phyloP scores from a whole-genome alignment of 2,113 vertebrate genomes.

The Hyperopisus bebe region DNA sequence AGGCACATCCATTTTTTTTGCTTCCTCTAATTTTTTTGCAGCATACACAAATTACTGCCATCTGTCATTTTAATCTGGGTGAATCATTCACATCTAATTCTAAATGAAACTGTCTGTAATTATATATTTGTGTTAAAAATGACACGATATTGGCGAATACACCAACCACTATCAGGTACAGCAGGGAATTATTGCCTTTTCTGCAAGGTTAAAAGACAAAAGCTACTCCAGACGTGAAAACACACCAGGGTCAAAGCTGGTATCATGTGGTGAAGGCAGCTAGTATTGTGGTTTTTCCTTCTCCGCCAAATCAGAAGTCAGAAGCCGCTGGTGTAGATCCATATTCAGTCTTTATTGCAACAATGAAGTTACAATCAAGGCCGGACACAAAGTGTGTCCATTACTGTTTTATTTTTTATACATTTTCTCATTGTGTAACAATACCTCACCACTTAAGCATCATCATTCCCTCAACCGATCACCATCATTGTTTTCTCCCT shows the following conservation, averaged over 20 bases:
- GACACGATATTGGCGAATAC: neutral
- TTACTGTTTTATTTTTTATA: no score
- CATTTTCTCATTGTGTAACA: no score
- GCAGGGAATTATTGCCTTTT: neutral
- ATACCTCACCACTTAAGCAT: no score
- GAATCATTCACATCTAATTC: neutral
- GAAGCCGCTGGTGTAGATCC: no score
- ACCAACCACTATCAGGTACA: neutral
- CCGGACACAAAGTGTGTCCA: no score
- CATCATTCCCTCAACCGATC: no score
- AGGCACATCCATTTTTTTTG: neutral
- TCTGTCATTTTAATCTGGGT: conserved; percentile 7
- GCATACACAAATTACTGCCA: neutral
- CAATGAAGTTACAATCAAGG: no score
- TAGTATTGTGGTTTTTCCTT: no score
- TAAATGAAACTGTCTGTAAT: neutral
- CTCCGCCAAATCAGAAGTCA: no score
- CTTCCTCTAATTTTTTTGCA: neutral
- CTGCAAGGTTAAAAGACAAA: neutral
- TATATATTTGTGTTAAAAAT: neutral
- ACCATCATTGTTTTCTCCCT: no score
- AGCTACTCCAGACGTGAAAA: neutral
- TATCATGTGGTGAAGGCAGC: neutral
- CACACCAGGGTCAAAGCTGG: no score
- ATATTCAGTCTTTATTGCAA: no score